phyloP scores from a whole-genome alignment of 2,888 invertebrate species.

The Callyntrura sp. region DNA sequence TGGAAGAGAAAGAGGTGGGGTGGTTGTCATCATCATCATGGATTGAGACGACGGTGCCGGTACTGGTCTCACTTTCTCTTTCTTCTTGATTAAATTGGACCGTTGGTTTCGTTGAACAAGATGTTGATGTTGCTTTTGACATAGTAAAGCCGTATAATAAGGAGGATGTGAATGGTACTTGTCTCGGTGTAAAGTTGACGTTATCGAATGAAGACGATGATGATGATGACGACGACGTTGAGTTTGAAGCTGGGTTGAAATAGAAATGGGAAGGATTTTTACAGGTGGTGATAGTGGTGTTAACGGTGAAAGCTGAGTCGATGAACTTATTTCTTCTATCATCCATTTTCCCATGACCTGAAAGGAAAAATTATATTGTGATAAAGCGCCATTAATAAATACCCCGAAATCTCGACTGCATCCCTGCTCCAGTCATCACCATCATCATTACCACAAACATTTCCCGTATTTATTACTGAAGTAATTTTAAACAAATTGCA shows the following conservation, averaged over 20 bases:
- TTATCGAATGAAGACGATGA: conserved; percentile 15
- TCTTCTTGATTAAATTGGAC: conserved; percentile 54
- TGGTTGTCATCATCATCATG: conserved; percentile 43
- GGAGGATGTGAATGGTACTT: conserved; percentile 50
- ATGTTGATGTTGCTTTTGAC: conserved; percentile 44
- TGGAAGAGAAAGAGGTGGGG: conserved; percentile 16
- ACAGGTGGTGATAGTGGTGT: conserved; percentile 50
- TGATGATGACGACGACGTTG: conserved; percentile 27
- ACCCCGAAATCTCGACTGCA: neutral
- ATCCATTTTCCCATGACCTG: conserved; percentile 81
- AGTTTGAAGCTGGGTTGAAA: conserved; percentile 24
- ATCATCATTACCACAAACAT: neutral
- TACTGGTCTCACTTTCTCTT: conserved; percentile 15
- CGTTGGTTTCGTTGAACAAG: conserved; percentile 19
- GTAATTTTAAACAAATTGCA: conserved; percentile 13
- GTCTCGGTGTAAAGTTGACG: conserved; percentile 35
- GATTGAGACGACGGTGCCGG: conserved; percentile 17
- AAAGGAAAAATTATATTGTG: neutral
- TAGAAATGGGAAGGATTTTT: conserved; percentile 56
- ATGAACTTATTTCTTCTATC: conserved; percentile 72
- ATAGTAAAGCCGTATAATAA: conserved; percentile 24
- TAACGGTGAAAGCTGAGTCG: conserved; percentile 68
- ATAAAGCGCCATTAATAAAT: conserved; percentile 28
- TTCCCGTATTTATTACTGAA: neutral
- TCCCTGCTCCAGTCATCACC: neutral